Evolutionary conservation across 2,888 invertebrate species (phyloP).

Genomic region (Hyles lineata): DNA sequence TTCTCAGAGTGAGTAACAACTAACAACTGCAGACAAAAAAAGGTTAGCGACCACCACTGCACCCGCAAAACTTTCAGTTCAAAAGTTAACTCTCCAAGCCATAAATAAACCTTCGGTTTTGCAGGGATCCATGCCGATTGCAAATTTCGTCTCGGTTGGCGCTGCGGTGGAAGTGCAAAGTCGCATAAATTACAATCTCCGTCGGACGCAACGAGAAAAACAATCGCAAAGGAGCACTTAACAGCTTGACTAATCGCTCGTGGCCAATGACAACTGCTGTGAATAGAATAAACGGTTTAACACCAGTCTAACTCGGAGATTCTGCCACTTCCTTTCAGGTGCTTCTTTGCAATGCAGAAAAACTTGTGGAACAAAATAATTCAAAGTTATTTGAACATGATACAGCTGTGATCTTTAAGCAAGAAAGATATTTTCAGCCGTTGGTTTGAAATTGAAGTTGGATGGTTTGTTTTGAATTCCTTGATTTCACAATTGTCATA

Average conservation of each 20-base stretch:
- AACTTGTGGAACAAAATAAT: not conserved
- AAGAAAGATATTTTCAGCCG: not conserved
- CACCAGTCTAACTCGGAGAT: slow-evolving; percentile 49
- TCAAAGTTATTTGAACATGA: slow-evolving; percentile 1
- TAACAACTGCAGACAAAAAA: slow-evolving; percentile 70
- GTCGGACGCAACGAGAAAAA: slow-evolving; percentile 78
- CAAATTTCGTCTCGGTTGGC: slow-evolving; percentile 69
- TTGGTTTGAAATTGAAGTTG: not conserved
- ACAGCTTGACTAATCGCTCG: slow-evolving; percentile 80
- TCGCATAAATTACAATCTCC: slow-evolving; percentile 83
- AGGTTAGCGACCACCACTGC: slow-evolving; percentile 69
- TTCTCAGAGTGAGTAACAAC: slow-evolving; percentile 33
- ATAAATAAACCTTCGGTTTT: slow-evolving; percentile 85
- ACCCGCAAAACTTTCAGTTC: slow-evolving; percentile 76
- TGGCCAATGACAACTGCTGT: slow-evolving; percentile 74
- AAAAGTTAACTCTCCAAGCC: slow-evolving; percentile 76
- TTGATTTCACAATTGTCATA: not conserved
- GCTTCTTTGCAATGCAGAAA: not conserved
- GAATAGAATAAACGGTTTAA: slow-evolving; percentile 50
- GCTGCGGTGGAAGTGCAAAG: slow-evolving; percentile 77
- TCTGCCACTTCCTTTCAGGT: slow-evolving; percentile 48
- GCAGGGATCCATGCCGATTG: slow-evolving; percentile 79
- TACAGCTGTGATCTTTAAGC: not conserved
- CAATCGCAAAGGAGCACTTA: slow-evolving; percentile 83
- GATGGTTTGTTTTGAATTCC: not conserved